phyloP scores from a whole-genome alignment of 1,140 invertebrate genomes.

The Colletes latitarsis region DNA sequence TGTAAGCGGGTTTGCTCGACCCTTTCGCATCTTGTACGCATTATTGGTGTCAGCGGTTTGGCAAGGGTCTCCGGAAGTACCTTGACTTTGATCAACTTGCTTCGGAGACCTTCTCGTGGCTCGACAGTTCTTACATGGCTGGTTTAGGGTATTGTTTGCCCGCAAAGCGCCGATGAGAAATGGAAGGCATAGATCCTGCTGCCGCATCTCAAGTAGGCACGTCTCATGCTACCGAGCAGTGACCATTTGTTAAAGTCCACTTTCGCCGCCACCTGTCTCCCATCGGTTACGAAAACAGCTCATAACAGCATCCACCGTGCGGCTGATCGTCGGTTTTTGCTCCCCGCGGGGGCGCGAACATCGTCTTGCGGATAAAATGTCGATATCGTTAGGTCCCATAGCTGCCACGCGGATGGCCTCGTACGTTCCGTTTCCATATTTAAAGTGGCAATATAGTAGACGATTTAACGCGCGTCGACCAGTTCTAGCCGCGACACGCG shows the following conservation, averaged over 20 bases:
- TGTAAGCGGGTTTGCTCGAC: neutral
- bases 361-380: conserved; percentile 46
- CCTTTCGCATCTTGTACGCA: conserved; percentile 10
- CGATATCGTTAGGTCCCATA: conserved; percentile 44
- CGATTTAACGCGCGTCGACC: neutral
- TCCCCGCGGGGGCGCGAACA: conserved; percentile 35
- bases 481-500: neutral
- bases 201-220: conserved; percentile 71
- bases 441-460: conserved; percentile 1
- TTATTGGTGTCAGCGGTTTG: conserved; percentile 47
- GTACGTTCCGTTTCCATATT: conserved; percentile 39
- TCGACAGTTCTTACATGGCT: conserved; percentile 61
- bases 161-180: conserved; percentile 72
- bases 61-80: conserved; percentile 38
- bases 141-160: conserved; percentile 71
- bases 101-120: conserved; percentile 50
- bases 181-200: conserved; percentile 73
- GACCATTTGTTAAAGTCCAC: conserved; percentile 74
- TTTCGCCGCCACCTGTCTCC: conserved; percentile 60
- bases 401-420: conserved; percentile 21
- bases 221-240: conserved; percentile 60
- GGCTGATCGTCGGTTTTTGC: conserved; percentile 53
- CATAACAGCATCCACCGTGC: conserved; percentile 49
- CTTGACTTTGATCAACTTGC: conserved; percentile 74
- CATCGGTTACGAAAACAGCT: conserved; percentile 58